Evolutionary conservation across 2,113 vertebrate species (phyloP).

Genomic region (Hemichromis elongatus): DNA sequence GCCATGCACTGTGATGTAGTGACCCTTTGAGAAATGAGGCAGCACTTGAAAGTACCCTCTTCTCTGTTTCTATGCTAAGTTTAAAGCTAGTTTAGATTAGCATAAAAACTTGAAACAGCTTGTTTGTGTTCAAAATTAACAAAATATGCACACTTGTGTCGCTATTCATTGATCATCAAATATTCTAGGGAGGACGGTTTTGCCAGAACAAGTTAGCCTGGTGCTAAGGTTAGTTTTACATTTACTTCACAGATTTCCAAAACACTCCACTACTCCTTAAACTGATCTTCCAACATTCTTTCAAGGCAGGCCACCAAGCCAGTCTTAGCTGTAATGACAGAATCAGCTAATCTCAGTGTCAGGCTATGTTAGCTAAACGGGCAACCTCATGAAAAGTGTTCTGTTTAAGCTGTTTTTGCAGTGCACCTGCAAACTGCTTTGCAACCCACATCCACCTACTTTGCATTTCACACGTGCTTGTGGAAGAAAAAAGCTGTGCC

Average conservation of each 20-base stretch:
- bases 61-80: not conserved
- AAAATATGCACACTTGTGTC: not conserved
- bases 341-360: not conserved
- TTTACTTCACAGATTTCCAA: not conserved
- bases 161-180: not conserved
- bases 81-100: not conserved
- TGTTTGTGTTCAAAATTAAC: not conserved
- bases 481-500: not conserved
- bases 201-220: not conserved
- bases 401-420: not conserved
- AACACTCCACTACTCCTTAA: not conserved
- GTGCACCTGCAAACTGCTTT: not conserved
- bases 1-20: not conserved
- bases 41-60: not conserved
- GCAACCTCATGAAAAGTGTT: not conserved
- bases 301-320: not conserved
- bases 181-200: not conserved
- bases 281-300: not conserved
- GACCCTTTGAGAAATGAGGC: not conserved
- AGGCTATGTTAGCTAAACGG: not conserved
- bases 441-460: not conserved
- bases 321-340: not conserved
- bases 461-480: not conserved
- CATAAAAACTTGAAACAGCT: not conserved
- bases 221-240: not conserved